Evolutionary conservation across 30 jellyfish, hydroid and myxozoan species (phyloP).

Genomic region (Turritopsis rubra): DNA sequence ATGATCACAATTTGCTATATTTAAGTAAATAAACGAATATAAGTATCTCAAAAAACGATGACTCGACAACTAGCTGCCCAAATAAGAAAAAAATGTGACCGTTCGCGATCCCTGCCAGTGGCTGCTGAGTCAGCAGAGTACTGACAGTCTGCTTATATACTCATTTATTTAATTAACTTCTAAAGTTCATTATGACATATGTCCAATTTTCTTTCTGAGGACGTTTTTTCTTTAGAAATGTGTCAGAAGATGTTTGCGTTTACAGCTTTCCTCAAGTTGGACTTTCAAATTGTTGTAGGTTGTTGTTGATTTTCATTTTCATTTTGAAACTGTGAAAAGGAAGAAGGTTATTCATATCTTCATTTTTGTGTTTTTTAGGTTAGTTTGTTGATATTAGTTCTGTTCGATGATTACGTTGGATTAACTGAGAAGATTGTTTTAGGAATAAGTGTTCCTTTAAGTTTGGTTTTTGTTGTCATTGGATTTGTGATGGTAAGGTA

Average conservation of each 20-base stretch:
- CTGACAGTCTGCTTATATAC: too few species aligned
- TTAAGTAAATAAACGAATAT: too few species aligned
- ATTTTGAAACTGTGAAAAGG: not conserved
- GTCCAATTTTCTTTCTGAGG: not conserved
- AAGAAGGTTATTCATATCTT: not conserved
- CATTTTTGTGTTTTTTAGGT: conserved; percentile 36
- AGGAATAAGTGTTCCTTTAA: conserved; percentile 83
- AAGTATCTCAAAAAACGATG: too few species aligned
- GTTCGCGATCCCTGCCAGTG: too few species aligned
- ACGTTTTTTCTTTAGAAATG: conserved; percentile 37
- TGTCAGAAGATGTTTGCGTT: conserved; percentile 74
- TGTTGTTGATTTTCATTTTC: not conserved
- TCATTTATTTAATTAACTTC: too few species aligned
- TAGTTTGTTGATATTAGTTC: conserved; percentile 57
- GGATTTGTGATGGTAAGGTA: conserved; percentile 93
- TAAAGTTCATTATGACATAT: not conserved
- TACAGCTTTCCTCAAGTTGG: conserved; percentile 84
- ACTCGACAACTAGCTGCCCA: too few species aligned
- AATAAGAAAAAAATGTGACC: too few species aligned
- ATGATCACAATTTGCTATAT: too few species aligned
- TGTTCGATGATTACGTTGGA: conserved; percentile 29
- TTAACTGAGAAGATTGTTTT: conserved; percentile 50
- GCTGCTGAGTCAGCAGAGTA: too few species aligned
- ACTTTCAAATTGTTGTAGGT: conserved; percentile 89
- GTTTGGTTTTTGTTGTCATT: conserved; percentile 45